Evolutionary conservation across 2,113 vertebrate species (phyloP).

Genomic region (Columba janthina): DNA sequence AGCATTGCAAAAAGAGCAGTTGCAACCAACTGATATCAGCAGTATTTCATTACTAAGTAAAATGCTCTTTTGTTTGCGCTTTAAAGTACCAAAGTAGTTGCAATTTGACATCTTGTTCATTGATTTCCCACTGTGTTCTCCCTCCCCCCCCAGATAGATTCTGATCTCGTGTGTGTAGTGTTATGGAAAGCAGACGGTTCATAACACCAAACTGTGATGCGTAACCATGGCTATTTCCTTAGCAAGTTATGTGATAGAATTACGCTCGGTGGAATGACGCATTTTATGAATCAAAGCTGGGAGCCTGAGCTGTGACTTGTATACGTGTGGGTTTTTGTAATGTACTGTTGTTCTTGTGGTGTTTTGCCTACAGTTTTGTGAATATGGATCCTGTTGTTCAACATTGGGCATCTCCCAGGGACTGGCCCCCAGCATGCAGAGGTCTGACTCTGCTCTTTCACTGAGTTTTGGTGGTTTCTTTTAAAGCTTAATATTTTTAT

Average conservation of each 20-base stretch:
- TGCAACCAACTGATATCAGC: neutral
- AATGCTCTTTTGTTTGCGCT: neutral
- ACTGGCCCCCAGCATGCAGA: neutral
- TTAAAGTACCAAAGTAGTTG: neutral
- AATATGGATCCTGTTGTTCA: neutral
- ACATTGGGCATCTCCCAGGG: neutral
- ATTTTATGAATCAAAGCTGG: slow-evolving; percentile 31
- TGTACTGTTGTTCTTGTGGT: neutral
- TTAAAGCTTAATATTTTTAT: neutral
- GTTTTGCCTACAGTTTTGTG: neutral
- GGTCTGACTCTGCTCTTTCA: neutral
- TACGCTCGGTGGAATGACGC: neutral
- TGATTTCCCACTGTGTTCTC: neutral
- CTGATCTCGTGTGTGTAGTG: neutral
- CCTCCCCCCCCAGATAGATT: neutral
- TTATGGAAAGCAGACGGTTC: neutral
- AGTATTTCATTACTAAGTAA: neutral
- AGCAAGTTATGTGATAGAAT: neutral
- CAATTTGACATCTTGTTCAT: neutral
- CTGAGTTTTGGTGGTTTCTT: neutral
- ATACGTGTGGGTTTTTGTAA: neutral
- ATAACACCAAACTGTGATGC: neutral
- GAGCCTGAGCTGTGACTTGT: slow-evolving; percentile 11
- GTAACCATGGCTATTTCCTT: slow-evolving; percentile 40
- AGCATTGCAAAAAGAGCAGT: neutral